Evolutionary conservation across 2,113 vertebrate genomes (phyloP), one percentile per base, ranked within the genome.

Genomic region (Thunnus maccoyii): DNA sequence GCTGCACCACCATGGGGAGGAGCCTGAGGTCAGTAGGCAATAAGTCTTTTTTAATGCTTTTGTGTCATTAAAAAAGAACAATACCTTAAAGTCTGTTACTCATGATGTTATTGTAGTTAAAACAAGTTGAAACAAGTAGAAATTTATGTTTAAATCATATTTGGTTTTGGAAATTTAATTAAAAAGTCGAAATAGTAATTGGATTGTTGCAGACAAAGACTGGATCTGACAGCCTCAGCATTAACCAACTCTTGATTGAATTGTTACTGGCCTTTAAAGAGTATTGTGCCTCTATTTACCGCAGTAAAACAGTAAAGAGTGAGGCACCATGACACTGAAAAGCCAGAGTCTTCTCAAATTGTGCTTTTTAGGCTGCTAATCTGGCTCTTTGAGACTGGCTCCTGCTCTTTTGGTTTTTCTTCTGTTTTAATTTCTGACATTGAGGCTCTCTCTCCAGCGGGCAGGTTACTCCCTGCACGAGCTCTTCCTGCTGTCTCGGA

Each of bases 391-490:
- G 36, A 41, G 36, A 8, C 36, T 9, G 32, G 58, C 41, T 32
- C 30, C 3, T 32, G 27, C 3, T n/a, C 7, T 17, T 12, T 55
- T 30, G n/a, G 32, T 25, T n/a, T 44, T 63, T 36, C 14, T 60
- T 9, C 7, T 14, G 9, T 18, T 61, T 50, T 78, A 18, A 3
- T 18, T 51, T 14, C 56, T 77, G 30, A 87, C 78, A 32, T 51
- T 68, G 56, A 55, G 56, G 56, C 11, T 72, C 18, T 76, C 18
- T 72, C 55, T 27, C 18, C 87, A 99, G 98, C 95, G 96, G 83
- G 98, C 98, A 77, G 98, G 98, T 72, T 99, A 99, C 87, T 97
- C 98, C 58, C 94, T 99, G 58, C 97, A 99, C 93, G 98, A 99
- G 84, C 96, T 99, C 71, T 99, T 99, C 91, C 95, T 97, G 84